Base-by-base conservation (phyloP, 2,113 vertebrate species). In the Spea bombifrons region DNA sequence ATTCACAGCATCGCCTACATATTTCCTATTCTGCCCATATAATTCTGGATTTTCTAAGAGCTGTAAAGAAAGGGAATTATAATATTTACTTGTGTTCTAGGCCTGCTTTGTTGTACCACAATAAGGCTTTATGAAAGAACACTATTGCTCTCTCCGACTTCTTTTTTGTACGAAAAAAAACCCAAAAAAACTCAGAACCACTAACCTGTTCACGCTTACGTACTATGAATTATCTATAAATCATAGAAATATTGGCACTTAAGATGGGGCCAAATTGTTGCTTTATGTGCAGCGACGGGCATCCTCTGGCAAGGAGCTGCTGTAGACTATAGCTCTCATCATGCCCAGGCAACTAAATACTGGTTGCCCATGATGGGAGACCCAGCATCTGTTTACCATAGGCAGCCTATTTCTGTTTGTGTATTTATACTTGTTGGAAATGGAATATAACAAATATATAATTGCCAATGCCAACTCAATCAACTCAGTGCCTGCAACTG, bases 371-470 rank as follows among this genome's bases (percentile, higher is more conserved):
- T 59, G 55, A 13, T 59, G 55, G 12, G 55, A 59, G 55, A 12
- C 55, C 10, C 55, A 59, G 55, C 55, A 13, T 5, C 55, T 59
- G 55, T 30, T 30, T 30, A 30, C 30, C 30, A 30, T 30, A 59
- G 55, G 10, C 15, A 2, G 55, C 55, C 55, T 9, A 59, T 10
- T 8, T 13, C 10, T 9, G 55, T 59, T 59, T 59, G 4, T 59
- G 55, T 87, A 80, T 89, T 88, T 88, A 48, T 84, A 75, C 85
- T 86, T 86, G 83, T 86, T 90, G 88, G 85, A 81, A 83, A 78
- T 75, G 82, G 8, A 72, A 44, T 83, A 63, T 83, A 5, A 13
- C 15, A 59, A 13, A 59, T 59, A 71, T 86, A 79, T 88, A 88
- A 78, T 81, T 86, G 82, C 84, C 78, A 48, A 0, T 76, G 83